Evolutionary conservation across 2,113 vertebrate genomes (phyloP).

Genomic region (Silurus meridionalis): DNA sequence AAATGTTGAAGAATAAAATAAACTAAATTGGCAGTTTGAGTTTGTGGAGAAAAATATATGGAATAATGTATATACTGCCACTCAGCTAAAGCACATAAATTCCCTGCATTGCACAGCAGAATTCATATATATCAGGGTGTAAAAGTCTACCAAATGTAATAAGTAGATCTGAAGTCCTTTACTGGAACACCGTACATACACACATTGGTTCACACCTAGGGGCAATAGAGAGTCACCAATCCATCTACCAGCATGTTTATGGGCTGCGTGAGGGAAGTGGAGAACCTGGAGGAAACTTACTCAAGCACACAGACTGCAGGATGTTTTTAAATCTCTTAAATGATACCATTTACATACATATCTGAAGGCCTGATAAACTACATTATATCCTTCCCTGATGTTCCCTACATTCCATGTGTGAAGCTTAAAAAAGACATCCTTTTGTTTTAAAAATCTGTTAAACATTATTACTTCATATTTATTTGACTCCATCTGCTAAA

Average conservation of each 20-base stretch:
- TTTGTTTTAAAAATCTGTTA: not conserved
- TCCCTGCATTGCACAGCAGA: not conserved
- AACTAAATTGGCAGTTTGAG: not conserved
- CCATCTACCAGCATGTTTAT: not conserved
- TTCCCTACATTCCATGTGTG: too few species aligned
- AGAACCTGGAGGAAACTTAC: not conserved
- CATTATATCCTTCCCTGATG: too few species aligned
- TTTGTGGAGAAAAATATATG: constrained; percentile 1
- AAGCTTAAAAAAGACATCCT: not conserved
- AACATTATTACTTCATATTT: not conserved
- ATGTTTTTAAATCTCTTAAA: too few species aligned
- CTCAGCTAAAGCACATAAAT: not conserved
- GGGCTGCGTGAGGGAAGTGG: not conserved
- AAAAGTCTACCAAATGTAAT: not conserved
- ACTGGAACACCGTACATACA: not conserved
- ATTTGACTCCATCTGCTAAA: too few species aligned
- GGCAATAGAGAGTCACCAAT: not conserved
- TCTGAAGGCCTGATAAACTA: too few species aligned
- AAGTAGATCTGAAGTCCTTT: not conserved
- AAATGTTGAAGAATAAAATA: not conserved
- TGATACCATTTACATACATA: too few species aligned
- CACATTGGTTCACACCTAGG: not conserved
- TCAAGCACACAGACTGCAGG: not conserved
- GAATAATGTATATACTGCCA: not conserved
- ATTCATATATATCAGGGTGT: not conserved